Conservation (phyloP, 2,888 invertebrate species). For the Dinocampus coccinellae region DNA sequence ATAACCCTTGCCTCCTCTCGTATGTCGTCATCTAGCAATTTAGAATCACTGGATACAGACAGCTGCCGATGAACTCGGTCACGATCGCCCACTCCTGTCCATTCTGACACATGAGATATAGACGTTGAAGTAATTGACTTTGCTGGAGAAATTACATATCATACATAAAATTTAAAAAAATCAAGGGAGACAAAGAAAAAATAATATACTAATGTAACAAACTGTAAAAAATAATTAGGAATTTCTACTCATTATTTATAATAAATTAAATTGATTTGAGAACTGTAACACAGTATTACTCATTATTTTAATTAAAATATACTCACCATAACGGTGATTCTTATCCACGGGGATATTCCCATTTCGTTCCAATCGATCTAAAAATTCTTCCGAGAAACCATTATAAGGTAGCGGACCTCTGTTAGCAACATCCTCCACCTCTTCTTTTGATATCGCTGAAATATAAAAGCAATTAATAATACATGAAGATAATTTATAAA, state of each 20-base stretch:
- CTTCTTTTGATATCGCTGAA: constrained; percentile 92
- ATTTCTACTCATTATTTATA: no score
- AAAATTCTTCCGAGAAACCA: constrained; percentile 94
- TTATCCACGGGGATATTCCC: constrained; percentile 93
- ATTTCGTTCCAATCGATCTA: constrained; percentile 93
- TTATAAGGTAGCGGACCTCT: constrained; percentile 89
- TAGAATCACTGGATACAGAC: constrained; percentile 93
- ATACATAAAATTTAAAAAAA: background rate
- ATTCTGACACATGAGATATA: constrained; percentile 73
- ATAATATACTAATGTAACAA: background rate
- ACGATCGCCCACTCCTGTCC: constrained; percentile 82
- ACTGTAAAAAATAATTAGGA: background rate
- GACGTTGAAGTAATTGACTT: constrained; percentile 39
- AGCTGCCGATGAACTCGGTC: constrained; percentile 90
- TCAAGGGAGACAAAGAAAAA: background rate
- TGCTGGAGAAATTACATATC: constrained; percentile 24
- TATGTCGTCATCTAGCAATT: constrained; percentile 90
- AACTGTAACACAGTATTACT: no score
- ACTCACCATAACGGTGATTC: constrained; percentile 79
- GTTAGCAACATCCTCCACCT: constrained; percentile 79
- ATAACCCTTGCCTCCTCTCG: constrained; percentile 90
- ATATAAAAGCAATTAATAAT: background rate
- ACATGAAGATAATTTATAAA: no score
- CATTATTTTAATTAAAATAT: no score
- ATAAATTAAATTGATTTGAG: no score